Percentiles rank a stretch among this genome's conserved stretches.
Conservation (phyloP, 1,140 invertebrate genomes). For the Chrysomallon squamiferum region DNA sequence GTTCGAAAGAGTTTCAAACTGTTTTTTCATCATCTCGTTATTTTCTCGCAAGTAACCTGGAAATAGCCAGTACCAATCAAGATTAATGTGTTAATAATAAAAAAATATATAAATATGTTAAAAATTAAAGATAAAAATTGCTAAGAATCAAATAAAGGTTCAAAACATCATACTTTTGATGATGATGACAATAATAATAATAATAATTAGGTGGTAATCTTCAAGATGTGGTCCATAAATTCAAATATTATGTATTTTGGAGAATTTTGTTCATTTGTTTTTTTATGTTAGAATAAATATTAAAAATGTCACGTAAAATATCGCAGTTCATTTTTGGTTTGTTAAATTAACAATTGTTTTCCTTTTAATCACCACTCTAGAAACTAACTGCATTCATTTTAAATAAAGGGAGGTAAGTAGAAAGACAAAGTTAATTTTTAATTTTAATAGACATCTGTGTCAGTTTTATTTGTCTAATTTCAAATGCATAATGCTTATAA, state of each 20-base stretch:
- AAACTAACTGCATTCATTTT: background rate
- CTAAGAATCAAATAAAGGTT: background rate
- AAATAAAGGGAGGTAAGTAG: background rate
- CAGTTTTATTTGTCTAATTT: too few species aligned
- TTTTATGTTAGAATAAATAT: background rate
- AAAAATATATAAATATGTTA: background rate
- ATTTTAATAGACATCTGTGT: background rate
- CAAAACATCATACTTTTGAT: background rate
- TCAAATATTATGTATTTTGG: background rate
- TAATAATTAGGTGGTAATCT: background rate
- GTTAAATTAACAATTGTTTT: background rate
- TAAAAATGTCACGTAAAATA: background rate
- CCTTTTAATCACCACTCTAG: background rate
- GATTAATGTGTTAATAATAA: background rate
- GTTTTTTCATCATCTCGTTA: slow-evolving; percentile 42
- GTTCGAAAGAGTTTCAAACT: slow-evolving; percentile 35
- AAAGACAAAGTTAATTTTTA: background rate
- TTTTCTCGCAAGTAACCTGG: slow-evolving; percentile 39
- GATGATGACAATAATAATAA: background rate
- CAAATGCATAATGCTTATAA: too few species aligned
- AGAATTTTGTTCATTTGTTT: background rate
- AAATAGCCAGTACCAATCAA: background rate
- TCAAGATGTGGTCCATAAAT: background rate
- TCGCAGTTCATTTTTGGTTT: background rate
- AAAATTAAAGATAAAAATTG: background rate